A percentile compares a stretch with the other conserved stretches of the same genome.
phyloP scores from a whole-genome alignment of 2,113 vertebrate species.

The Anolis carolinensis region DNA sequence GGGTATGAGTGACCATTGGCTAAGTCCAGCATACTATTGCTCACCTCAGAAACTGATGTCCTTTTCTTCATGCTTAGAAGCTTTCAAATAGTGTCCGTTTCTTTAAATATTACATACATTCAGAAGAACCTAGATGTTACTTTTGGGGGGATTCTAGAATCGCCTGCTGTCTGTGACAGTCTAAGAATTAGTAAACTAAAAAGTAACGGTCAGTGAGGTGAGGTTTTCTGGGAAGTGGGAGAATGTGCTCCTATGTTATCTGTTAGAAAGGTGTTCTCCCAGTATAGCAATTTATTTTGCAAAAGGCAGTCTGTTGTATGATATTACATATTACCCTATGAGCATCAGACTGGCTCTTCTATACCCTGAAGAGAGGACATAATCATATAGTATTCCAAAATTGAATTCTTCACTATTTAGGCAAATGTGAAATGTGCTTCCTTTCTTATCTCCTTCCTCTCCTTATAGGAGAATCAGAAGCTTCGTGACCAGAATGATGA shows the following conservation, averaged over 20 bases:
- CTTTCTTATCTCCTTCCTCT: not conserved
- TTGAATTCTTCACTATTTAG: not conserved
- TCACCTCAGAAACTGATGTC: too few relatives aligned
- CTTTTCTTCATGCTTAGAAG: not conserved
- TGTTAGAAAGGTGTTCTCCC: not conserved
- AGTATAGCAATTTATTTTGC: not conserved
- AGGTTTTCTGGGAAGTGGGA: too few relatives aligned
- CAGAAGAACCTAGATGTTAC: not conserved
- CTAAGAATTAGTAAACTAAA: not conserved
- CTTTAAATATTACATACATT: not conserved
- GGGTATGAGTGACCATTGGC: not conserved
- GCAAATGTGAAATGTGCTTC: slow-evolving; percentile 28
- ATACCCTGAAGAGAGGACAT: not conserved
- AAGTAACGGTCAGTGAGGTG: too few relatives aligned
- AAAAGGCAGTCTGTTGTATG: not conserved
- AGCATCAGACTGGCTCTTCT: not conserved
- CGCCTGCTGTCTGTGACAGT: not conserved
- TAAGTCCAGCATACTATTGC: not conserved
- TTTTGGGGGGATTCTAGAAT: not conserved
- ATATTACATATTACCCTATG: not conserved
- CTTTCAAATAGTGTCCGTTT: too few relatives aligned
- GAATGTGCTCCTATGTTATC: too few relatives aligned
- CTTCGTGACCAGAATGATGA: slow-evolving; percentile 96
- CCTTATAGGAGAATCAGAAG: slow-evolving; percentile 91
- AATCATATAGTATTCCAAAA: not conserved